Evolutionary conservation across 2,888 invertebrate species (phyloP).

Genomic region (Branchellion lobata): DNA sequence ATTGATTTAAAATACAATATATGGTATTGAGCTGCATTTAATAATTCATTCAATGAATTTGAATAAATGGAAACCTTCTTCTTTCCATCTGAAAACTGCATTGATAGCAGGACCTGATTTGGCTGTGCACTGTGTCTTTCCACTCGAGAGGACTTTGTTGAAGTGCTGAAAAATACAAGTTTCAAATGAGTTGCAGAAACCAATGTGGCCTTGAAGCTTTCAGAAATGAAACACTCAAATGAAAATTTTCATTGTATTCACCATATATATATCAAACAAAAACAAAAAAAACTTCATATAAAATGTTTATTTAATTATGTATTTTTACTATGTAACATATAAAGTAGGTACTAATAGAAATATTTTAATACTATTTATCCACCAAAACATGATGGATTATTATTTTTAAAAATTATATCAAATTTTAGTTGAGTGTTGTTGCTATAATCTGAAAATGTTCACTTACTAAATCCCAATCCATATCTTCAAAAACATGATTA

Average conservation of each 20-base stretch:
- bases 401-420: too few relatives aligned
- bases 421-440: too few relatives aligned
- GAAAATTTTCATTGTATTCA: neutral
- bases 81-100: conserved; percentile 40
- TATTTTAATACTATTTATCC: neutral
- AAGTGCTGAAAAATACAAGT: neutral
- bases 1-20: too few relatives aligned
- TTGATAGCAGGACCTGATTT: conserved; percentile 13
- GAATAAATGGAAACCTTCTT: neutral
- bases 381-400: too few relatives aligned
- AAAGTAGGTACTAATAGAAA: too few relatives aligned
- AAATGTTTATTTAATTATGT: too few relatives aligned
- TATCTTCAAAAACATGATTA: conserved; percentile 18
- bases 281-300: too few relatives aligned
- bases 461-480: conserved; percentile 41
- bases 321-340: too few relatives aligned
- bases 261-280: neutral
- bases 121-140: neutral
- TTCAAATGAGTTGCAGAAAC: neutral
- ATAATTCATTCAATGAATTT: neutral
- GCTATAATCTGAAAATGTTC: too few relatives aligned
- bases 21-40: too few relatives aligned
- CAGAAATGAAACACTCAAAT: neutral
- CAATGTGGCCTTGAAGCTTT: neutral
- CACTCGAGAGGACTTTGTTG: neutral